These are phyloP conservation scores for Onthophagus sagittarius DNA, from an alignment of 2,888 invertebrate genomes.

Conservation along the genomic window DNA sequence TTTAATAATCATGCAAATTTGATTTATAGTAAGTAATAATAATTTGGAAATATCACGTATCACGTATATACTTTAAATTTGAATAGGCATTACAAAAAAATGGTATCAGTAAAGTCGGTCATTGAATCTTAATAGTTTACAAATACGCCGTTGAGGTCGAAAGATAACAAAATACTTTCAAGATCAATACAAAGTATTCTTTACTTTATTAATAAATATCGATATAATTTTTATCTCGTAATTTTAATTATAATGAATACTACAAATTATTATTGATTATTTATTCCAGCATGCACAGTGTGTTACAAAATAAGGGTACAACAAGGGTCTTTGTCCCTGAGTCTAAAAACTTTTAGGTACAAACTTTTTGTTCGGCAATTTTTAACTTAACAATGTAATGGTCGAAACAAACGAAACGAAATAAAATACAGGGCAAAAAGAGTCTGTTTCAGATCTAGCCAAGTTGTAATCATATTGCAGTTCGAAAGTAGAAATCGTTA, in stretches of 20 bases:
- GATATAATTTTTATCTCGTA: not conserved
- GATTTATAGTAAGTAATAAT: too few relatives aligned
- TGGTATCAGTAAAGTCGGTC: not conserved
- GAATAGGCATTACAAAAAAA: too few relatives aligned
- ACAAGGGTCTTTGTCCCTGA: not conserved
- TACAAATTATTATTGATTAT: not conserved
- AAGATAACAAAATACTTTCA: not conserved
- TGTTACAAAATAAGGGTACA: not conserved
- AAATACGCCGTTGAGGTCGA: not conserved
- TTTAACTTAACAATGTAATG: too few relatives aligned
- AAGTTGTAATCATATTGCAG: not conserved
- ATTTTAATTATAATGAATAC: too few relatives aligned
- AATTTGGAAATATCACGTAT: too few relatives aligned
- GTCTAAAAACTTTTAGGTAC: not conserved
- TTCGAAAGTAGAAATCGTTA: not conserved
- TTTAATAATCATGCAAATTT: too few relatives aligned
- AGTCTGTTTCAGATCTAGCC: too few relatives aligned
- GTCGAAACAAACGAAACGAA: too few relatives aligned
- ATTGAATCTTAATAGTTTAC: not conserved
- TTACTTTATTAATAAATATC: not conserved
- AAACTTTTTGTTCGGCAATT: too few relatives aligned
- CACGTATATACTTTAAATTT: too few relatives aligned
- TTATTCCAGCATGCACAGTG: not conserved
- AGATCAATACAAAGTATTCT: not conserved
- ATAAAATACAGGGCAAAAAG: too few relatives aligned